Conservation (phyloP, 2,113 vertebrate species). For the Cygnus atratus region DNA sequence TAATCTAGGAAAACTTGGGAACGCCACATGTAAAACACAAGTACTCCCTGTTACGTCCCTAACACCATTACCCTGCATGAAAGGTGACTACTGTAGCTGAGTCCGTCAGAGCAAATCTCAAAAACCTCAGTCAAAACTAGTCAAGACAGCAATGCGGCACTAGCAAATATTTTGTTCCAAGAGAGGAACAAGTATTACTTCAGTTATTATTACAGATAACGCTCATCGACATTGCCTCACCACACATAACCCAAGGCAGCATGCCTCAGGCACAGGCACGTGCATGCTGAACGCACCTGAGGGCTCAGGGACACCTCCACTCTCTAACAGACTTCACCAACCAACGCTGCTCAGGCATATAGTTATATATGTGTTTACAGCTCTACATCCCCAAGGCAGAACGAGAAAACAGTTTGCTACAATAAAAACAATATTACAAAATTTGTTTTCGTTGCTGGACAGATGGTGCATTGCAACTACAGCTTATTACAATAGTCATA, state of each 20-base stretch:
- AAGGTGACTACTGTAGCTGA: background rate
- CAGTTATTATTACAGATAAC: background rate
- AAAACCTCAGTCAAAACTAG: background rate
- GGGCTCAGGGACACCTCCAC: background rate
- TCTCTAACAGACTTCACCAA: background rate
- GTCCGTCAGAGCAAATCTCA: background rate
- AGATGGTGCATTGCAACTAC: background rate
- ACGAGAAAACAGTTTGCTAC: background rate
- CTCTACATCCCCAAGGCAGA: background rate
- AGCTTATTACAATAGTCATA: background rate
- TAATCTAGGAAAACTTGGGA: background rate
- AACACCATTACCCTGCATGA: background rate
- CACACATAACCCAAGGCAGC: background rate
- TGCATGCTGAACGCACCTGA: rapidly evolving
- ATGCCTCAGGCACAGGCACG: background rate
- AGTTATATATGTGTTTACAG: rapidly evolving
- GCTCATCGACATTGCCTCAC: background rate
- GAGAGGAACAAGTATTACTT: background rate
- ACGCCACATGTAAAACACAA: background rate
- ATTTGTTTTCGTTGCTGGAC: background rate
- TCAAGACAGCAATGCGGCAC: background rate
- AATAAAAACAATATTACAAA: rapidly evolving
- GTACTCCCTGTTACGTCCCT: background rate
- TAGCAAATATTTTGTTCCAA: background rate
- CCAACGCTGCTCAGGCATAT: background rate